A percentile compares a stretch with the other conserved stretches of the same genome.
phyloP scores from a whole-genome alignment of 2,797 vertebrate genomes.

The Kryptolebias ocellatus region DNA sequence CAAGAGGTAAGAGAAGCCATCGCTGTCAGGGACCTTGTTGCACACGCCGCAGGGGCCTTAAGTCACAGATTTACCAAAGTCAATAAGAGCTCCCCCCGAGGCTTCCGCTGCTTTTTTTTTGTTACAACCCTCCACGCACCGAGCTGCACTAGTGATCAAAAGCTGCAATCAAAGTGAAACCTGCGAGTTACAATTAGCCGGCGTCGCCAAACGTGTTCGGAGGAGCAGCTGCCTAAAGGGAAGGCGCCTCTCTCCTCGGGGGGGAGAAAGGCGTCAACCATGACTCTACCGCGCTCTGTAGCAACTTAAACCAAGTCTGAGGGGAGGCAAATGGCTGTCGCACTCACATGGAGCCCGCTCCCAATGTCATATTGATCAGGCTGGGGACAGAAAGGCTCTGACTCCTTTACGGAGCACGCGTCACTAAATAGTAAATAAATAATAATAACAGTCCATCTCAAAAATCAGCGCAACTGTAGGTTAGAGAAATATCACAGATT shows the following conservation, averaged over 20 bases:
- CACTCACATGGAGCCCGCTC: slow-evolving; percentile 9
- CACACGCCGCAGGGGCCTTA: slow-evolving; percentile 29
- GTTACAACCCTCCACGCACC: slow-evolving; percentile 30
- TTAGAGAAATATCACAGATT: too few species aligned
- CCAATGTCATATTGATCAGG: slow-evolving; percentile 43
- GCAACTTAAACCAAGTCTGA: slow-evolving; percentile 17
- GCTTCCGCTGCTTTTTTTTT: slow-evolving; percentile 20
- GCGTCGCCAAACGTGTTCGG: slow-evolving; percentile 21
- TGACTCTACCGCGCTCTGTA: slow-evolving; percentile 14
- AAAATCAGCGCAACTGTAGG: too few species aligned
- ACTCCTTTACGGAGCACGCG: slow-evolving; percentile 7
- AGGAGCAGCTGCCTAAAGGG: neutral
- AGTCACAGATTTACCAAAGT: slow-evolving; percentile 55
- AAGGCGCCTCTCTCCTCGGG: neutral
- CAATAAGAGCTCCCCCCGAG: slow-evolving; percentile 34
- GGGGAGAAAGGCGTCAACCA: slow-evolving; percentile 1
- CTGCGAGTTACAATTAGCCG: slow-evolving; percentile 32
- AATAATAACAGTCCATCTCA: too few species aligned
- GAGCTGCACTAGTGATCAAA: slow-evolving; percentile 19
- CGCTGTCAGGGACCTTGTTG: slow-evolving; percentile 29
- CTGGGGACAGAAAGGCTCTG: neutral
- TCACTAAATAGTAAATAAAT: too few species aligned
- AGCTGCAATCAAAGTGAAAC: slow-evolving; percentile 22
- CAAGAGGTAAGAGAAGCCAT: slow-evolving; percentile 30
- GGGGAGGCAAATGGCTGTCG: slow-evolving; percentile 31